These are phyloP conservation scores for Palaemon carinicauda DNA, from an alignment of 1,140 invertebrate genomes.

Conservation along the genomic window DNA sequence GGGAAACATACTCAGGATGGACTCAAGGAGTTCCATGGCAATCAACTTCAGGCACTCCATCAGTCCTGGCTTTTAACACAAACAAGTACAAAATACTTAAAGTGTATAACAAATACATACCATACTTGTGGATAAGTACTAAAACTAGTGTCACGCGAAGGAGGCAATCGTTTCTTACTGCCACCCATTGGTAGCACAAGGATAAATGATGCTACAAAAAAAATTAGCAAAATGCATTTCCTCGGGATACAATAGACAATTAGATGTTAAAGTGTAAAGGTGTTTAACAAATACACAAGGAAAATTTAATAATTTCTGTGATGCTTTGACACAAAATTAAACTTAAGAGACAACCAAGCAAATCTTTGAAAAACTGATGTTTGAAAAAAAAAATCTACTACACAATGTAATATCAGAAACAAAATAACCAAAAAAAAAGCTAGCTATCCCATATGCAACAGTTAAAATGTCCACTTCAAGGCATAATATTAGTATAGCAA, in stretches of 20 bases:
- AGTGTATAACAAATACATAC: neutral
- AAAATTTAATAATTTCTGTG: no score
- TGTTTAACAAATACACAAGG: no score
- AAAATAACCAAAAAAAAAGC: neutral
- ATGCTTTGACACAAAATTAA: no score
- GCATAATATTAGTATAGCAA: neutral
- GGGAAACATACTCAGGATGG: slow-evolving; percentile 89
- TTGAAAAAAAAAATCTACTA: neutral
- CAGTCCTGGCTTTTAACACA: slow-evolving; percentile 77
- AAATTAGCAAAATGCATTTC: no score
- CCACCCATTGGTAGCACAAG: neutral
- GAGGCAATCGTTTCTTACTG: no score
- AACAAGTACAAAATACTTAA: slow-evolving; percentile 18
- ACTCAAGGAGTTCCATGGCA: slow-evolving; percentile 92
- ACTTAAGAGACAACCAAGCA: no score
- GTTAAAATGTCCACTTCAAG: neutral
- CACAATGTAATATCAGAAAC: neutral
- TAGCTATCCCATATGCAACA: neutral
- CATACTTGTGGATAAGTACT: neutral
- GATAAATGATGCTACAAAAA: neutral
- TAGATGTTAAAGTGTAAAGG: no score
- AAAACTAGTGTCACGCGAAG: no score
- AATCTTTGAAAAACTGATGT: neutral
- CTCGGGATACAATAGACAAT: no score
- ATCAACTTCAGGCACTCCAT: slow-evolving; percentile 97